Percentiles rank a stretch among this genome's conserved stretches.
Conservation (phyloP, 2,888 invertebrate genomes). For the Synanthedon tipuliformis region DNA sequence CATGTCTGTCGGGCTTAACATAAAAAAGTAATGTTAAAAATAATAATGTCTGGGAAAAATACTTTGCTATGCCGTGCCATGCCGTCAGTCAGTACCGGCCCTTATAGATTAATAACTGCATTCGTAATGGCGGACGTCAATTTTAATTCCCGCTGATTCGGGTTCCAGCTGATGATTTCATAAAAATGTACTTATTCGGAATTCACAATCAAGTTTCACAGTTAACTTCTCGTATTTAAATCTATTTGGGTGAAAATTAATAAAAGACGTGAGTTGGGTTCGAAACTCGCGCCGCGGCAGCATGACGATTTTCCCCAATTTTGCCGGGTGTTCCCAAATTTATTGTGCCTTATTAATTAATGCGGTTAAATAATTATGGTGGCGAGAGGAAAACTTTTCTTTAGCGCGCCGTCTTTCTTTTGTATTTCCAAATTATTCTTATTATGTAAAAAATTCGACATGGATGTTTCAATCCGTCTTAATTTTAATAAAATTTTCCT, state of each 20-base stretch:
- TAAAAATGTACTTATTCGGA: neutral
- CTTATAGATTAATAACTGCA: too few species aligned
- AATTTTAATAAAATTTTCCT: too few species aligned
- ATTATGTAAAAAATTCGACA: neutral
- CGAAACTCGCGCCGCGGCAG: slow-evolving; percentile 11
- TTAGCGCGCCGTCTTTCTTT: slow-evolving; percentile 18
- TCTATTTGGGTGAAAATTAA: slow-evolving; percentile 42
- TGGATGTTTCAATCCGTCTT: too few species aligned
- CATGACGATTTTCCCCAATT: slow-evolving; percentile 27
- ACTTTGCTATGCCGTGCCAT: too few species aligned
- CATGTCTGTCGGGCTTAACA: too few species aligned
- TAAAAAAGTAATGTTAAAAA: too few species aligned
- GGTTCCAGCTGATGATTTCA: slow-evolving; percentile 6
- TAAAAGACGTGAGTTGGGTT: slow-evolving; percentile 32
- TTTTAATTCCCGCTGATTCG: too few species aligned
- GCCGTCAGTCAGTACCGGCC: too few species aligned
- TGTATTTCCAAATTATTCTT: neutral
- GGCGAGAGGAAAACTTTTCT: slow-evolving; percentile 16
- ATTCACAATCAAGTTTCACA: slow-evolving; percentile 11
- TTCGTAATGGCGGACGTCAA: too few species aligned
- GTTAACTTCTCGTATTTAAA: slow-evolving; percentile 41
- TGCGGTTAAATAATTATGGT: slow-evolving; percentile 23
- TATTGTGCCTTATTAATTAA: slow-evolving; percentile 43
- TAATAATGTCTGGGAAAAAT: too few species aligned
- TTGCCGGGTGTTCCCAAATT: slow-evolving; percentile 31